Evolutionary conservation across 1,140 invertebrate genomes (phyloP).

Genomic region (Whitmania pigra): DNA sequence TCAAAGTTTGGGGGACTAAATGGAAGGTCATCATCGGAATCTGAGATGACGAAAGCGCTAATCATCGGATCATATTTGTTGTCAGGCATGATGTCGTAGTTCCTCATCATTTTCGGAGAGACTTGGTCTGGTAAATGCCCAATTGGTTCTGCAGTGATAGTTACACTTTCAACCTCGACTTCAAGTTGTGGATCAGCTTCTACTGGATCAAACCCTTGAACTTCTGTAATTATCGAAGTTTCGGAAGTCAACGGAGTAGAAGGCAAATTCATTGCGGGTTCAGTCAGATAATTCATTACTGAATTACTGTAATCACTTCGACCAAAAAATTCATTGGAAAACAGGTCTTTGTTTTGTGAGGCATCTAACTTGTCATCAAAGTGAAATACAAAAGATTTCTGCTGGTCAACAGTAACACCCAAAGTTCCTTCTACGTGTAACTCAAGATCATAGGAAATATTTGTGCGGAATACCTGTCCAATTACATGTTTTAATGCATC

Average conservation of each 20-base stretch:
- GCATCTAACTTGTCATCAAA: constrained; percentile 15
- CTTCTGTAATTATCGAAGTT: constrained; percentile 4
- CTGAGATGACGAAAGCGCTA: background rate
- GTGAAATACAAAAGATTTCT: constrained; percentile 20
- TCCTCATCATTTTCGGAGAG: background rate
- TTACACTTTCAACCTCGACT: background rate
- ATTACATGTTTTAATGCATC: constrained; percentile 18
- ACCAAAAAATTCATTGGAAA: background rate
- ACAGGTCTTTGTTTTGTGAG: background rate
- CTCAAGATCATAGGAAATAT: constrained; percentile 15
- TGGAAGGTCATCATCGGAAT: background rate
- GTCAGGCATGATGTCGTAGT: background rate
- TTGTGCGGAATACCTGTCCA: constrained; percentile 18
- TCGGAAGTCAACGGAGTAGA: constrained; percentile 13
- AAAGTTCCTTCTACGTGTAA: constrained; percentile 21
- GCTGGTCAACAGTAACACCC: constrained; percentile 20
- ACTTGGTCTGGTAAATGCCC: background rate
- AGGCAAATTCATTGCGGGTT: background rate
- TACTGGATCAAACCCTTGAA: constrained; percentile 11
- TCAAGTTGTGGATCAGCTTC: background rate
- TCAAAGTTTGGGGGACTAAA: background rate
- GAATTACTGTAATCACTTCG: background rate
- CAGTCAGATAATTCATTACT: background rate
- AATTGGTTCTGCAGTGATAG: background rate
- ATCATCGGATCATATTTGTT: background rate